These are phyloP conservation scores for Chiroxiphia lanceolata DNA, from an alignment of 2,797 vertebrate species.

Conservation along the genomic window DNA sequence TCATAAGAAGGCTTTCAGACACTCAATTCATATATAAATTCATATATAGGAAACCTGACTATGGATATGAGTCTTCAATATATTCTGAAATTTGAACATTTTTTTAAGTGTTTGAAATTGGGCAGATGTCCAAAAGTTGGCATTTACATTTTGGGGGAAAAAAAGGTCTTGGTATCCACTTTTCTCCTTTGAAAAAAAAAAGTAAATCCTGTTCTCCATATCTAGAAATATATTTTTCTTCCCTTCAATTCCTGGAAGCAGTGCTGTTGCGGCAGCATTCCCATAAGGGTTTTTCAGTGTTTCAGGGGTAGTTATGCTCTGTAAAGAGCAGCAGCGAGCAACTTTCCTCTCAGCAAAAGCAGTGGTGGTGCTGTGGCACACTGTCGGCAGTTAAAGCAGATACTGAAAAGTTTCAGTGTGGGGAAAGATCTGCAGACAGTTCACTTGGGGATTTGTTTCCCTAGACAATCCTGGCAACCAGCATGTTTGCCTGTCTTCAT, in stretches of 20 bases:
- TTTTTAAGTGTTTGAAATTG: neutral
- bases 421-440: neutral
- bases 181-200: neutral
- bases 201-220: neutral
- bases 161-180: neutral
- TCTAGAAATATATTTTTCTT: neutral
- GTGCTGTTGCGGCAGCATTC: neutral
- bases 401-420: accelerated
- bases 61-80: neutral
- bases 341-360: neutral
- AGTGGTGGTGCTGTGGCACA: neutral
- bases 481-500: neutral
- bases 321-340: neutral
- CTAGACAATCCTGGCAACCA: neutral
- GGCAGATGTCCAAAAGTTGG: neutral
- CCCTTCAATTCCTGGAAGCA: neutral
- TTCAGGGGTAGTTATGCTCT: neutral
- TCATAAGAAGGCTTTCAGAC: neutral
- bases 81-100: neutral
- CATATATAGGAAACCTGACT: neutral
- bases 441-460: neutral
- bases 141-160: accelerated
- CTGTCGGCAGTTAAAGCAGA: neutral
- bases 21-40: neutral
- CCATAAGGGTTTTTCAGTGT: neutral